These are phyloP conservation scores for Dryococelus australis DNA, from an alignment of 2,888 invertebrate genomes.

Conservation along the genomic window DNA sequence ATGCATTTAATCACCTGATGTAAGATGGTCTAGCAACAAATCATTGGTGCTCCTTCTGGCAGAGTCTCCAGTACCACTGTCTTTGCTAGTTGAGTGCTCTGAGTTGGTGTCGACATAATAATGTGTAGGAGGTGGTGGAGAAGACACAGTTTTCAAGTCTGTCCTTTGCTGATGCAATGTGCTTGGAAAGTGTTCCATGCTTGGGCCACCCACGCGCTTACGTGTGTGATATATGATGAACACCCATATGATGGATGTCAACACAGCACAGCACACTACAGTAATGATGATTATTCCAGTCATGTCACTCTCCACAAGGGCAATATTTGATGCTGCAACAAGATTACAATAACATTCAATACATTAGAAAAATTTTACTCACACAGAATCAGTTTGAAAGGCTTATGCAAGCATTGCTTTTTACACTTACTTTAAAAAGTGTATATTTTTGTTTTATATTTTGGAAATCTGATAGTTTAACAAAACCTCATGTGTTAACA, in stretches of 20 bases:
- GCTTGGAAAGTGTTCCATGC: constrained; percentile 35
- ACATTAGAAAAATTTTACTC: not conserved
- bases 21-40: constrained; percentile 45
- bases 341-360: not conserved
- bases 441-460: too few species aligned
- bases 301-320: constrained; percentile 75
- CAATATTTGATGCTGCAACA: constrained; percentile 61
- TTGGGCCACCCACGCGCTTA: constrained; percentile 65
- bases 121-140: constrained; percentile 36
- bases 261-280: constrained; percentile 88
- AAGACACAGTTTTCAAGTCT: constrained; percentile 50
- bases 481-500: too few species aligned
- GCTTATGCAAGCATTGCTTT: too few species aligned
- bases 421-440: too few species aligned
- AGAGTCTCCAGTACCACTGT: constrained; percentile 82
- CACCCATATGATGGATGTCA: constrained; percentile 92
- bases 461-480: too few species aligned
- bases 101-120: constrained; percentile 73
- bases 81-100: constrained; percentile 77
- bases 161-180: constrained; percentile 56
- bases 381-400: too few species aligned
- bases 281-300: constrained; percentile 89
- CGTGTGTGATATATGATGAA: constrained; percentile 88
- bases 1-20: not conserved
- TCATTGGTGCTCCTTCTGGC: constrained; percentile 77